Base-by-base conservation (phyloP, 2,113 vertebrate species). In the Axis porcinus region DNA sequence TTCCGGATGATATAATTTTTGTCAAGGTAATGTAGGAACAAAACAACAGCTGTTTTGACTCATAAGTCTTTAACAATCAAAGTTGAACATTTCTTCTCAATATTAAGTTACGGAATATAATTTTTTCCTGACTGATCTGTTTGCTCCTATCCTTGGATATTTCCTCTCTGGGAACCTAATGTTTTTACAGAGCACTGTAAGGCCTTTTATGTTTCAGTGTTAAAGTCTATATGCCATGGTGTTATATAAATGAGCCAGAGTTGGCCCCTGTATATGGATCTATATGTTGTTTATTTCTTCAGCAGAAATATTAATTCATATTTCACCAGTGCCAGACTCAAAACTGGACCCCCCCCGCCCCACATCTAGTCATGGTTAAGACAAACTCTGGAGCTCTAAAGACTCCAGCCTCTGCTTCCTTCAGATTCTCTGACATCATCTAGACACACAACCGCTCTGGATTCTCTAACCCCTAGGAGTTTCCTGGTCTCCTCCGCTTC, bases 41-140 rank as follows among this genome's bases (percentile, higher is more conserved):
- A 94, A 64, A 91, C 74, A 96, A 70, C 11, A 89, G 54, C 33
- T 91, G 21, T 81, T 95, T 91, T 64, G 93, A 88, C 43, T 94
- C n/a, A 64, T 1, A 28, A 30, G 27, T 55, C 86, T 87, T 58
- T 76, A 86, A 82, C 54, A 64, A 86, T 94, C 52, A 95, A 94
- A 33, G 76, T 7, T 87, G 45, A 95, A 84, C 62, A 90, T 60
- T 58, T 85, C 64, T 95, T 94, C 40, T 84, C 83, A 82, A 60
- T 87, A 95, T 50, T 83, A 83, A 86, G 88, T 83, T 60, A 78
- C 14, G 4, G 17, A 83, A 67, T 43, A 45, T 21, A 85, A 89
- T 55, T 89, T 86, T 85, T 90, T 50, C 89, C 62, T 58, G 23
- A 79, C 36, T 91, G 30, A 86, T 81, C 52, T 76, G 19, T 90